phyloP scores from a whole-genome alignment of 2,888 invertebrate species.

The Electrophaes corylata region DNA sequence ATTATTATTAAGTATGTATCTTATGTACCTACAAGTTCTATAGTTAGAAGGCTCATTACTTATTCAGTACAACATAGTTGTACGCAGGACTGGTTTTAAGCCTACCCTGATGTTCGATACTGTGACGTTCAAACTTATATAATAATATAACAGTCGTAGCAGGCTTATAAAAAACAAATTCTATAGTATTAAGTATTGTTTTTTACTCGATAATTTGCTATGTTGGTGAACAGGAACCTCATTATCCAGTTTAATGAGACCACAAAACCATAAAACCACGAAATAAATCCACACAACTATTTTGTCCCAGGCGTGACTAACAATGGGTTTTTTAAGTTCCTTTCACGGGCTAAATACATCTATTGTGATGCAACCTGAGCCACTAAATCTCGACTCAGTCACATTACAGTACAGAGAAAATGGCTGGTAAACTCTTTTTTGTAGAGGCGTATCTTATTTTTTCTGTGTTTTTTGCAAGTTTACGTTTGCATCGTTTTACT shows the following conservation, averaged over 20 bases:
- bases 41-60: no score
- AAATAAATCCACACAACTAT: slow-evolving; percentile 27
- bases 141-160: no score
- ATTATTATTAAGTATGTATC: no score
- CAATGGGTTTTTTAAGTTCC: slow-evolving; percentile 63
- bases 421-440: slow-evolving; percentile 1
- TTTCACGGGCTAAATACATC: slow-evolving; percentile 64
- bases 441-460: no score
- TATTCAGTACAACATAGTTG: no score
- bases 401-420: slow-evolving; percentile 38
- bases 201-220: slow-evolving; percentile 1
- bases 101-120: no score
- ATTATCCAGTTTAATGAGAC: slow-evolving; percentile 20
- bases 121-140: no score
- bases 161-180: no score
- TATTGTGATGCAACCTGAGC: slow-evolving; percentile 62
- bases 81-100: no score
- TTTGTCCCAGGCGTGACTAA: slow-evolving; percentile 43
- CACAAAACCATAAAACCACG: slow-evolving; percentile 36
- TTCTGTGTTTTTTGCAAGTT: no score
- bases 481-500: no score
- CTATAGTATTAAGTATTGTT: background rate
- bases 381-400: slow-evolving; percentile 63
- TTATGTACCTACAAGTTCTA: no score
- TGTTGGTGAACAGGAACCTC: slow-evolving; percentile 5